Percentiles rank a stretch among this genome's conserved stretches.
These are phyloP conservation scores for Drosophila watanabei DNA, from an alignment of 1,140 invertebrate genomes.

Conservation along the genomic window DNA sequence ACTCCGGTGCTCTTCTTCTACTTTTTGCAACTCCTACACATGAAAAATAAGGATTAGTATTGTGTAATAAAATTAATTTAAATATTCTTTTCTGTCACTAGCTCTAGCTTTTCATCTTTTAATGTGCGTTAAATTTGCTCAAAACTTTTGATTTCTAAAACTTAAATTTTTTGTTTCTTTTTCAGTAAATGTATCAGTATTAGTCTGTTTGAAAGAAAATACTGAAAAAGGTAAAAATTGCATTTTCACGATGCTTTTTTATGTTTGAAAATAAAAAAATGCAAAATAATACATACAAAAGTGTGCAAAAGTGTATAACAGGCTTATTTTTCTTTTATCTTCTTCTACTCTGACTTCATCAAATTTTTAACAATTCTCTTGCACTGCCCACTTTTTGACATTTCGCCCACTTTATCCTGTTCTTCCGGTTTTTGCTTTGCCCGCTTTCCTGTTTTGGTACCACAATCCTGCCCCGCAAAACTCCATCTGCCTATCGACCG, in stretches of 20 bases:
- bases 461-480: slow-evolving; percentile 70
- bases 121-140: too few relatives aligned
- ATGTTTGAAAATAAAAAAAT: slow-evolving; percentile 5
- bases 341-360: slow-evolving; percentile 12
- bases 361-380: slow-evolving; percentile 33
- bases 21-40: slow-evolving; percentile 9
- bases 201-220: background rate
- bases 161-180: background rate
- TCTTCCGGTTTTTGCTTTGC: slow-evolving; percentile 84
- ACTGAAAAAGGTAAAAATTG: background rate
- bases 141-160: too few relatives aligned
- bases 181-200: background rate
- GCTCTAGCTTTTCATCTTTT: background rate
- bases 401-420: slow-evolving; percentile 84
- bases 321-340: slow-evolving; percentile 30
- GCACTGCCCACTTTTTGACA: slow-evolving; percentile 73
- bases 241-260: background rate
- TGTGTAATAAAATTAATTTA: background rate
- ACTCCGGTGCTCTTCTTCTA: slow-evolving; percentile 8
- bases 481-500: slow-evolving; percentile 12
- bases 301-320: slow-evolving; percentile 57
- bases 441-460: slow-evolving; percentile 80
- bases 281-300: slow-evolving; percentile 28
- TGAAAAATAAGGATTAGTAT: background rate
- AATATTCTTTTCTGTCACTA: background rate